These are phyloP conservation scores for Erebia ligea DNA, from an alignment of 2,888 invertebrate species.

Conservation along the genomic window DNA sequence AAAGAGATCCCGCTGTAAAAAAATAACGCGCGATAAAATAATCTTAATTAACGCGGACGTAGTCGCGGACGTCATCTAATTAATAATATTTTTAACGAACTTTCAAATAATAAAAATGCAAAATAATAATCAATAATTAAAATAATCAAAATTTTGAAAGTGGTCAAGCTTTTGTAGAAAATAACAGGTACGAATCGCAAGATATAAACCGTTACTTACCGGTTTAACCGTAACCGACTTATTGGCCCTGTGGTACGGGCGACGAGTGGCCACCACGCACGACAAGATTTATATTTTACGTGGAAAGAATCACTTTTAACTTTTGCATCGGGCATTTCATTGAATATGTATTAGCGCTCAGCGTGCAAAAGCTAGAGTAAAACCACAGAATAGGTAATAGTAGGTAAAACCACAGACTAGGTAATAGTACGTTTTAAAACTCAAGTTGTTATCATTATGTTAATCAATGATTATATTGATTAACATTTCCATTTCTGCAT, in stretches of 20 bases:
- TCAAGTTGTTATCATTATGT: too few relatives aligned
- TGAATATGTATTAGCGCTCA: background rate
- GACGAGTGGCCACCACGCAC: slow-evolving; percentile 11
- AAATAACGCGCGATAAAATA: too few relatives aligned
- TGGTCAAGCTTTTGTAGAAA: slow-evolving; percentile 19
- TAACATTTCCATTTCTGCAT: too few relatives aligned
- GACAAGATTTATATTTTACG: slow-evolving; percentile 27
- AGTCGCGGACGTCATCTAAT: too few relatives aligned
- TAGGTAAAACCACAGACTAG: too few relatives aligned
- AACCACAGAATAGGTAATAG: too few relatives aligned
- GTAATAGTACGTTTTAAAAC: too few relatives aligned
- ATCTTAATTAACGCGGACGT: too few relatives aligned
- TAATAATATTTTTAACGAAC: too few relatives aligned
- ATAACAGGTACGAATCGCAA: slow-evolving; percentile 36
- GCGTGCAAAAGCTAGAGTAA: background rate
- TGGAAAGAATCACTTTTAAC: slow-evolving; percentile 27
- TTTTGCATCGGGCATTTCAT: slow-evolving; percentile 13
- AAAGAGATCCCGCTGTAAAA: too few relatives aligned
- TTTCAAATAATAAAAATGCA: too few relatives aligned
- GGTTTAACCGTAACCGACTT: slow-evolving; percentile 55
- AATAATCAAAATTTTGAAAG: background rate
- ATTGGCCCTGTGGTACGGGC: slow-evolving; percentile 26
- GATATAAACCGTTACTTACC: slow-evolving; percentile 58
- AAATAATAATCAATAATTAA: background rate
- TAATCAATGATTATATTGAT: too few relatives aligned